Base-by-base conservation (phyloP, 2,888 invertebrate genomes). In the Ornithoptera priamus region DNA sequence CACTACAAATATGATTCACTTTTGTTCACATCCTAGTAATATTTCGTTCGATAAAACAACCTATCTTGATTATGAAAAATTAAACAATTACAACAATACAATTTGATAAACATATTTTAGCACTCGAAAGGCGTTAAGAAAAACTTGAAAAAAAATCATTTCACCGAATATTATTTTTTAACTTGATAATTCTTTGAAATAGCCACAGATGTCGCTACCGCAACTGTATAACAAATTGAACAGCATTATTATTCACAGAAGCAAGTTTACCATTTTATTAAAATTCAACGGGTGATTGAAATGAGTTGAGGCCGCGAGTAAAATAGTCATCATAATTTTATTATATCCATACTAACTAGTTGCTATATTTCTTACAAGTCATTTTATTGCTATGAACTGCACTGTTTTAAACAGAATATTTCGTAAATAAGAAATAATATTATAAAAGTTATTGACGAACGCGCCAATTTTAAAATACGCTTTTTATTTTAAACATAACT, bases 261-360 rank as follows among this genome's bases (percentile, higher is more conserved):
- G 79, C 77, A 75, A 74, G 74, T 75, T 75, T 75, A 68, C 59
- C 69, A 75, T 75, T 73, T 75, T 73, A 75, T 79, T 80, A 76
- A 69, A 74, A 80, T 80, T 80, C 76, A 75, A 69, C 68, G 66
- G 72, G 69, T 72, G 68, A 62, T 65, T 62, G 64, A 75, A 75
- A 79, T 77, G 73, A 70, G 77, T 77, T 77, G 65, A 62, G 15
- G 70, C 73, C 36, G 65, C 72, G 75, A 75, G 77, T 78, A 74
- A 75, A 76, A 75, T 77, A 74, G 59, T 42, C 59, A 65, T 65
- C 46, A 65, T 65, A 60, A 59, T 65, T 65, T 65, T 60, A 65
- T 65, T 59, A 59, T 59, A 59, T 24, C 64, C 17, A 62, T 62
- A 10, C 57, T 57, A 57, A 57, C n/a, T 39, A 36, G 36, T 57